Percentiles rank a stretch among this genome's conserved stretches.
Evolutionary conservation across 2,888 invertebrate genomes (phyloP).

Genomic region (Eristalis pertinax): DNA sequence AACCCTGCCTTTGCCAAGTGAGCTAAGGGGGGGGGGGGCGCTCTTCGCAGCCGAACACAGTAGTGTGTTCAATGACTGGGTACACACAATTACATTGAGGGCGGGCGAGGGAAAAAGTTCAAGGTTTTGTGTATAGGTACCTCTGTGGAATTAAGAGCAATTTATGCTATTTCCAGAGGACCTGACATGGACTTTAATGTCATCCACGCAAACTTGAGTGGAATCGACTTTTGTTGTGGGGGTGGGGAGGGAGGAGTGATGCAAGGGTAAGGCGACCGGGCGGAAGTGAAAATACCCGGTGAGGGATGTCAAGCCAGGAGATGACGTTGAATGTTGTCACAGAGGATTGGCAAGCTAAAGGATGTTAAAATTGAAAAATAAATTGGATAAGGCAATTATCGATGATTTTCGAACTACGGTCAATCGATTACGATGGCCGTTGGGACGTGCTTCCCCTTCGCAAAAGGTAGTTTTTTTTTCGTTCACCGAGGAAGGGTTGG

Average conservation of each 20-base stretch:
- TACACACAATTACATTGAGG: not conserved
- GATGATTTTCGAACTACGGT: not conserved
- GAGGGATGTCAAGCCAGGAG: not conserved
- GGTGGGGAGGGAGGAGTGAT: not conserved
- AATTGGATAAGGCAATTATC: slow-evolving; percentile 1
- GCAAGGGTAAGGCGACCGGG: not conserved
- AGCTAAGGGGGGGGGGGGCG: not conserved
- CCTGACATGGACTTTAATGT: not conserved
- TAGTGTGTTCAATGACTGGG: not conserved
- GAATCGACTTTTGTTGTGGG: not conserved
- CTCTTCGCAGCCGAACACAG: not conserved
- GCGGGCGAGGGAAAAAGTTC: not conserved
- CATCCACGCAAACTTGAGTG: not conserved
- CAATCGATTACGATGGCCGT: not conserved
- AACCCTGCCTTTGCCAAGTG: not conserved
- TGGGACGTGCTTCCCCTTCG: no score
- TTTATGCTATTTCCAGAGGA: not conserved
- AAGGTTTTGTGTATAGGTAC: not conserved
- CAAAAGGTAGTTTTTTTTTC: not conserved
- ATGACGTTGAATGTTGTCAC: not conserved
- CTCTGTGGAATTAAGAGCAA: not conserved
- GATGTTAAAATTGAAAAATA: not conserved
- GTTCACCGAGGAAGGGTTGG: no score
- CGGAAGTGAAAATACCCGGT: not conserved
- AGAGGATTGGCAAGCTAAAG: not conserved